Base-by-base conservation (phyloP, 2,797 vertebrate genomes). In the Hylomyscus alleni region DNA sequence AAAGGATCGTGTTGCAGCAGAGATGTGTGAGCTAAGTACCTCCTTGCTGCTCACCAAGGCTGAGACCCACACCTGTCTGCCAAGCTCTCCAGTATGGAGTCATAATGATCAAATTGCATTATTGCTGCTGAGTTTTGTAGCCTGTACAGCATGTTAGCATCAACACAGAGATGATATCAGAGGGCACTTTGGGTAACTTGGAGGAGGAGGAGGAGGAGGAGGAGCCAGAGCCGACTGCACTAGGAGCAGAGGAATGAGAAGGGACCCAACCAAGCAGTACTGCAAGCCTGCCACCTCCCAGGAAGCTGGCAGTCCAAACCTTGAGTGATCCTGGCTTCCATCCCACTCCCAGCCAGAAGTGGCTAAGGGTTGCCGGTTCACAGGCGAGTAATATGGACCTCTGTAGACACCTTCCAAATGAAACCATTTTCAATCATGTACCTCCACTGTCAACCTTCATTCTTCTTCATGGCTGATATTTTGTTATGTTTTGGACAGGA, bases 121-220 rank as follows among this genome's bases (percentile, higher is more conserved):
- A 50, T 44, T 54, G 91, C 62, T 44, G 62, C 93, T 92, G 56
- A 73, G 69, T 93, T 93, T 56, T 84, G 10, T 72, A 73, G 78
- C 40, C 2, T 90, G 56, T 34, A 12, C 40, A 89, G 50, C 69
- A 22, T 34, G 50, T 78, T 75, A 89, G 82, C n/a, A 37, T 82
- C 15, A 54, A 13, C 44, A 31, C 22, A 3, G 7, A 40, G 62
- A 8, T 22, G 14, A 34, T 56, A 22, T 75, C 90, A 88, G 52
- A 83, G 92, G 54, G 65, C 34, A 31, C 34, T 85, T 56, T 13
- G 37, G 34, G n/a, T 50, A 44, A 92, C 69, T 37, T 72, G 91
- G 29, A 58, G 56, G 92, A 83, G 6, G 29, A 58, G 54, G 92
- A 80, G 91, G 29, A 58, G 56, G 92, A 83, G 40, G 20, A 40